These are phyloP conservation scores for Hyles vespertilio DNA, from an alignment of 1,140 invertebrate species.

Conservation along the genomic window DNA sequence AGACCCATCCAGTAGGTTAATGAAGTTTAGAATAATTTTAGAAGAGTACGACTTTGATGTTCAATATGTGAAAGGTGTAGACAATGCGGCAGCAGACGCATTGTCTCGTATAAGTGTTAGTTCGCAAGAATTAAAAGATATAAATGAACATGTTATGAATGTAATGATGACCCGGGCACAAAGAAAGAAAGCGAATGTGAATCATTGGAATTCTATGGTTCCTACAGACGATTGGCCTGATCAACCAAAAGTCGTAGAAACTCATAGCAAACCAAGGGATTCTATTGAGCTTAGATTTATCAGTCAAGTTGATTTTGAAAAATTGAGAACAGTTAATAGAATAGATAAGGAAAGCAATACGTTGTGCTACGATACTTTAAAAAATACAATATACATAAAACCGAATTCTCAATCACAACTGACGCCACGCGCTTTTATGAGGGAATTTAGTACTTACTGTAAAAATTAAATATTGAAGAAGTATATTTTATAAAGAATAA, in stretches of 20 bases:
- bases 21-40: constrained; percentile 17
- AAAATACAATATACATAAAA: constrained; percentile 20
- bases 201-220: constrained; percentile 11
- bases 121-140: too few species aligned
- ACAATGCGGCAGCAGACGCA: constrained; percentile 14
- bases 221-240: constrained; percentile 4
- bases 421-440: constrained; percentile 26
- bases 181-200: constrained; percentile 4
- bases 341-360: constrained; percentile 10
- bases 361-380: constrained; percentile 10
- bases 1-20: too few species aligned
- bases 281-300: constrained; percentile 20
- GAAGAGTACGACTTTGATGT: constrained; percentile 22
- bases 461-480: not conserved
- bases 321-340: constrained; percentile 11
- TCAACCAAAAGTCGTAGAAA: constrained; percentile 16
- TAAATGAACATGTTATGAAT: too few species aligned
- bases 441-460: constrained; percentile 21
- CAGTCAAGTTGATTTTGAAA: constrained; percentile 11
- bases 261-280: constrained; percentile 20
- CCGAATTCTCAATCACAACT: constrained; percentile 22
- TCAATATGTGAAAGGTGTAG: constrained; percentile 36
- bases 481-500: constrained; percentile 13
- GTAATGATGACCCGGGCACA: constrained; percentile 1
- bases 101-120: too few species aligned